Evolutionary conservation across 2,113 vertebrate genomes (phyloP), one percentile per base, ranked within the genome.

Genomic region (Sebastes schlegelii): DNA sequence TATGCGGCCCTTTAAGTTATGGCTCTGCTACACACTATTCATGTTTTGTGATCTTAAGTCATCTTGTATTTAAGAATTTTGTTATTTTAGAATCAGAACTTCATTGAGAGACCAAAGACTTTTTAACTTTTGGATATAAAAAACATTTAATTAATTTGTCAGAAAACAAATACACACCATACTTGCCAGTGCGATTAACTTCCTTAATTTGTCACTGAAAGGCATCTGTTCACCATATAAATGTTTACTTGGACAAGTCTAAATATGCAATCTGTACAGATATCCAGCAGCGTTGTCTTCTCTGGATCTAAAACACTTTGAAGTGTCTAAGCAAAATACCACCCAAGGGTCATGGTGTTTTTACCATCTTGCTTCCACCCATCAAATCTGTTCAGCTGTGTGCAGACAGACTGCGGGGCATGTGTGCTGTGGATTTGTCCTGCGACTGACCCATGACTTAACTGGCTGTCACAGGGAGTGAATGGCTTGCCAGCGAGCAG

Each of bases 401-500:
- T 82, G 75, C 76, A 82, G 81, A 83, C 84, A 66, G 77, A 83
- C 88, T 86, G 81, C 42, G 34, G 77, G 82, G 75, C 54, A 34
- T 73, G 71, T 73, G 64, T 62, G 80, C 61, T 65, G 67, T 52
- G 72, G 77, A 58, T 78, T 64, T 80, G 88, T 90, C 86, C 84
- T 86, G 69, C 34, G 84, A 91, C 82, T 92, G 83, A 90, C 85
- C 89, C 76, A 8, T 77, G 76, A 82, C 86, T 88, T 74, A 76
- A 81, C 84, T 75, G 61, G 72, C 86, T 85, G 89, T 91, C 88
- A 88, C 83, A 61, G 70, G 62, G 77, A 79, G 82, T 84, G 88
- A 86, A 79, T 13, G 74, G 74, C 67, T 79, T 79, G 84, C 82
- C 90, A 86, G 79, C 65, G 58, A 92, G 86, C 91, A 91, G 89